Evolutionary conservation across 2,888 invertebrate genomes (phyloP).

Genomic region (Colletes collaris): DNA sequence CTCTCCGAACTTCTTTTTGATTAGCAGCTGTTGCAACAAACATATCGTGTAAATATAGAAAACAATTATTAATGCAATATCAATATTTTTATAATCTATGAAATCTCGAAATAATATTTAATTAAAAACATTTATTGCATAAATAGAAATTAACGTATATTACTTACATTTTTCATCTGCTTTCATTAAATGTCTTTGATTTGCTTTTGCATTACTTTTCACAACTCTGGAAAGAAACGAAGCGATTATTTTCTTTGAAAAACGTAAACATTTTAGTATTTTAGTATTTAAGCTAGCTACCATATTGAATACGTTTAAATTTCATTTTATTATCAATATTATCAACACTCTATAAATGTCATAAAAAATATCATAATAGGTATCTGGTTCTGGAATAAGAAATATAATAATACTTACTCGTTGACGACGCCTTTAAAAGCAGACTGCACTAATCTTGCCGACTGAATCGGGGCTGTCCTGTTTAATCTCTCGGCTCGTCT

Average conservation of each 20-base stretch:
- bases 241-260: slow-evolving; percentile 1
- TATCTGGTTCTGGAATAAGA: background rate
- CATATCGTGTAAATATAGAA: slow-evolving; percentile 1
- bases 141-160: background rate
- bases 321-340: no score
- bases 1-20: slow-evolving; percentile 77
- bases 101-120: background rate
- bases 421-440: slow-evolving; percentile 85
- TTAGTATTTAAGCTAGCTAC: no score
- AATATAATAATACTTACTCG: slow-evolving; percentile 79
- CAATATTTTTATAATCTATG: slow-evolving; percentile 1
- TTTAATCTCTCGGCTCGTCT: slow-evolving; percentile 84
- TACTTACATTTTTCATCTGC: slow-evolving; percentile 78
- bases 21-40: slow-evolving; percentile 65
- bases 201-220: slow-evolving; percentile 77
- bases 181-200: slow-evolving; percentile 75
- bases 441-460: slow-evolving; percentile 84
- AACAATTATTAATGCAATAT: background rate
- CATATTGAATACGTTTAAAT: no score
- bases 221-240: slow-evolving; percentile 72
- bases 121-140: background rate
- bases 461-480: slow-evolving; percentile 80
- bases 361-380: background rate
- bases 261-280: background rate
- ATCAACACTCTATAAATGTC: background rate